These are phyloP conservation scores for Drosophila ochracea DNA, from an alignment of 2,888 invertebrate species.

Conservation along the genomic window DNA sequence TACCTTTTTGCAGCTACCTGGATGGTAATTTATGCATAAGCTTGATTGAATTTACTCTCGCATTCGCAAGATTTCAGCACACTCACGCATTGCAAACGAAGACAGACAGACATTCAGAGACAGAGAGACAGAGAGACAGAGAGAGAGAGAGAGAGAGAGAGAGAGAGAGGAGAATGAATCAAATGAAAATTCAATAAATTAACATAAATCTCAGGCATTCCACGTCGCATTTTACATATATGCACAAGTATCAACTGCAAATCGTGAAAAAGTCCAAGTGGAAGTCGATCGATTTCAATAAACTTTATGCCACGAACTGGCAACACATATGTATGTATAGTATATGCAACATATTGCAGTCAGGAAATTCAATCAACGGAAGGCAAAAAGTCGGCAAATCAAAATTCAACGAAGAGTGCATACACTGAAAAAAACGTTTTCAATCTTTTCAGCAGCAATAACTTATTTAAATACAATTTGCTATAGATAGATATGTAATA, in stretches of 20 bases:
- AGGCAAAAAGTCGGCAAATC: conserved; percentile 10
- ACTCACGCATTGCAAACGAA: conserved; percentile 13
- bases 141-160: neutral
- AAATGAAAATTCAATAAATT: conserved; percentile 77
- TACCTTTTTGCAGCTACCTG: conserved; percentile 32
- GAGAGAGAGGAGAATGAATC: conserved; percentile 38
- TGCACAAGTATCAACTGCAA: conserved; percentile 54
- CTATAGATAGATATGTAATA: too few species aligned
- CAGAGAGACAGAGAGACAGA: neutral
- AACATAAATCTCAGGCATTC: conserved; percentile 73
- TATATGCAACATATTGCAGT: conserved; percentile 44
- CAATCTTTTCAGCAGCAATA: neutral
- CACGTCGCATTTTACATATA: conserved; percentile 47
- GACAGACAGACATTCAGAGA: too few species aligned
- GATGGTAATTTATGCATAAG: conserved; percentile 73
- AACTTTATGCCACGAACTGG: conserved; percentile 61
- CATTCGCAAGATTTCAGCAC: conserved; percentile 52
- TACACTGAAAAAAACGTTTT: neutral
- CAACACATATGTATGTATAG: conserved; percentile 47
- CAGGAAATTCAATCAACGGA: conserved; percentile 68
- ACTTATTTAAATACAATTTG: neutral
- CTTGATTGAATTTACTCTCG: conserved; percentile 72
- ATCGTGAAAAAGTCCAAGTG: conserved; percentile 15
- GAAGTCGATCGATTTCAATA: conserved; percentile 72
- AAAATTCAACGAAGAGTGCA: neutral